Percentiles rank a stretch among this genome's conserved stretches.
Evolutionary conservation across 2,888 invertebrate species (phyloP).

Genomic region (Allolobophora icterica): DNA sequence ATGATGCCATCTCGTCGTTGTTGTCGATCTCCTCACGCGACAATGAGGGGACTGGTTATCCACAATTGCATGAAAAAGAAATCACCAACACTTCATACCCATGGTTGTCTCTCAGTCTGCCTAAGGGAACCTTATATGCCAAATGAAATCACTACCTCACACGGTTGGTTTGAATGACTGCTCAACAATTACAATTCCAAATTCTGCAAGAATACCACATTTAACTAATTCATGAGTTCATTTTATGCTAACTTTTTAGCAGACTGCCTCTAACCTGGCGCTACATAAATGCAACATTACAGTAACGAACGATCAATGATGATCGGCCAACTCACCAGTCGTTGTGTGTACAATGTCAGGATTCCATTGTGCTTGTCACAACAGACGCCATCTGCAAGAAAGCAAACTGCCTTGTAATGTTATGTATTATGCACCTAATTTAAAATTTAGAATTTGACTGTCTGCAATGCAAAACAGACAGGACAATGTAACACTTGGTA

Average conservation of each 20-base stretch:
- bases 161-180: no score
- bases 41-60: not conserved
- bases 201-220: not conserved
- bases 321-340: conserved; percentile 2
- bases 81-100: not conserved
- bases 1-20: no score
- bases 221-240: no score
- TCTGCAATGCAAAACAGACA: no score
- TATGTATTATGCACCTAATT: not conserved
- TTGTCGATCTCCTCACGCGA: no score
- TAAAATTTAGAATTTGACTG: not conserved
- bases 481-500: no score
- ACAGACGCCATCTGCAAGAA: not conserved
- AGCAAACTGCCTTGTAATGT: not conserved
- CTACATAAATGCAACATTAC: not conserved
- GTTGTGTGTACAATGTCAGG: conserved; percentile 1
- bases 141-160: no score
- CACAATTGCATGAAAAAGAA: not conserved
- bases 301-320: not conserved
- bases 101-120: no score
- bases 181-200: not conserved
- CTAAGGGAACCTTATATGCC: no score
- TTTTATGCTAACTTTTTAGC: not conserved
- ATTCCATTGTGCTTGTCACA: conserved; percentile 27
- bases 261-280: not conserved